Conservation (phyloP, 2,797 vertebrate species). For the Mormyrus proboscirostris region DNA sequence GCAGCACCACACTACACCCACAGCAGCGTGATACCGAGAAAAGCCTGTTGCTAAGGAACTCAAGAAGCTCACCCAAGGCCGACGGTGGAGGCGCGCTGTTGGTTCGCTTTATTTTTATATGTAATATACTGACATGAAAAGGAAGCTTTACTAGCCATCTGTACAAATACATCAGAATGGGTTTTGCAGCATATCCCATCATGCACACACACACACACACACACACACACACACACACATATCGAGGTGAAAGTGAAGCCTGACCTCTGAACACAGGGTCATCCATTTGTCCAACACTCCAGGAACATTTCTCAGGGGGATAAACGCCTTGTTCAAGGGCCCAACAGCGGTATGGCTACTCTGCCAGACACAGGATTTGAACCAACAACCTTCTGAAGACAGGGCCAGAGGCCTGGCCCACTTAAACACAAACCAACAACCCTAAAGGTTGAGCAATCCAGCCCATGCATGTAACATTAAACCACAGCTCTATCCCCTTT, state of each 20-base stretch:
- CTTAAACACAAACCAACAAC: neutral
- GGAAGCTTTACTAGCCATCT: neutral
- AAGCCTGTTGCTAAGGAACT: neutral
- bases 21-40: neutral
- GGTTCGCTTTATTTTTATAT: neutral
- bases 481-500: neutral
- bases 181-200: neutral
- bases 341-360: neutral
- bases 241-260: neutral
- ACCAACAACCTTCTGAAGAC: neutral
- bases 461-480: neutral
- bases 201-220: neutral
- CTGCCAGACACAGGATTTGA: neutral
- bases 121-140: neutral
- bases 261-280: neutral
- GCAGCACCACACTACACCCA: neutral
- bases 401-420: neutral
- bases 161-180: neutral
- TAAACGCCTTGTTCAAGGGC: neutral
- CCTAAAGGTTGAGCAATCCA: neutral
- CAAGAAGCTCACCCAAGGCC: neutral
- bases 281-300: neutral
- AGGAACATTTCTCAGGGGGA: neutral
- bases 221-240: neutral
- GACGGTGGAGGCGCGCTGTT: neutral